Percentiles rank a stretch among this genome's conserved stretches.
phyloP scores from a whole-genome alignment of 2,888 invertebrate genomes.

The Agrypnus murinus region DNA sequence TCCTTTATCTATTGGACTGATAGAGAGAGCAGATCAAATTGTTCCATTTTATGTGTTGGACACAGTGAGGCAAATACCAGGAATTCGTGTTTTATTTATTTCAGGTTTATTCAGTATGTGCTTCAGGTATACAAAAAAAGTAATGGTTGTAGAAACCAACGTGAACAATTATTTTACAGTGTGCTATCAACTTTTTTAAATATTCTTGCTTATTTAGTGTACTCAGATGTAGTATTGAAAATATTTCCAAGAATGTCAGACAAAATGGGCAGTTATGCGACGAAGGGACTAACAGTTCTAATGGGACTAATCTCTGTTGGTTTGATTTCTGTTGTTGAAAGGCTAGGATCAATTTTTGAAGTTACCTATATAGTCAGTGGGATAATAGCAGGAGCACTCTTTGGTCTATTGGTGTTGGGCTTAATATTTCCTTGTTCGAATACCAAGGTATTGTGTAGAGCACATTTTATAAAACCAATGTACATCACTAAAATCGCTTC shows the following conservation, averaged over 20 bases:
- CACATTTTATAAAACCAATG: too few relatives aligned
- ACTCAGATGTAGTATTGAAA: background rate
- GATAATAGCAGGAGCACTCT: background rate
- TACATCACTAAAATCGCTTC: background rate
- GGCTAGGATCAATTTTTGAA: background rate
- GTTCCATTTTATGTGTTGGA: slow-evolving; percentile 84
- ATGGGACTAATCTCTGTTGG: background rate
- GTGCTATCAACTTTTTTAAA: background rate
- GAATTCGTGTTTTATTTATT: slow-evolving; percentile 83
- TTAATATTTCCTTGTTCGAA: background rate
- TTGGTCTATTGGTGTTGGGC: background rate
- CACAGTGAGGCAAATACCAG: slow-evolving; percentile 78
- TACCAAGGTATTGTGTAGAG: background rate
- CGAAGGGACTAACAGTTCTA: background rate
- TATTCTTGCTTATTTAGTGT: background rate
- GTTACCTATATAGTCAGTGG: background rate
- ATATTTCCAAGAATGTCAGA: background rate
- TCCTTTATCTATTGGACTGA: slow-evolving; percentile 76
- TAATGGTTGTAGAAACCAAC: background rate
- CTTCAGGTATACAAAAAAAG: slow-evolving; percentile 71
- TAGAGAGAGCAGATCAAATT: slow-evolving; percentile 74
- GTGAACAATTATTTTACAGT: background rate
- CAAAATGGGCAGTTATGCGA: too few relatives aligned
- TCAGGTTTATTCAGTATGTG: slow-evolving; percentile 85
- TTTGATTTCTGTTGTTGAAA: background rate